Percentiles rank a stretch among this genome's conserved stretches.
Evolutionary conservation across 2,888 invertebrate genomes (phyloP).

Genomic region (Leptopterna dolabrata): DNA sequence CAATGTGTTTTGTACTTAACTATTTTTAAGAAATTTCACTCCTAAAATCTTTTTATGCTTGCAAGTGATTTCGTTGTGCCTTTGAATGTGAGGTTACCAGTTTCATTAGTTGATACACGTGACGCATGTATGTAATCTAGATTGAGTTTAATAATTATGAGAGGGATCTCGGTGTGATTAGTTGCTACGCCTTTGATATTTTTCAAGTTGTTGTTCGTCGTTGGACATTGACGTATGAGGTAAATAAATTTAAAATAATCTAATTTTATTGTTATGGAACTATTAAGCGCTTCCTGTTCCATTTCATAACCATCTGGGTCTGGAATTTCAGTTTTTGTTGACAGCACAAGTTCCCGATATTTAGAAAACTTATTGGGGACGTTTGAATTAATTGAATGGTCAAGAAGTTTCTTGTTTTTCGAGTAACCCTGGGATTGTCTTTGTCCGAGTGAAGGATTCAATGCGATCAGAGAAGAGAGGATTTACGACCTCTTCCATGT

Average conservation of each 20-base stretch:
- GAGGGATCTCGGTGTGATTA: neutral
- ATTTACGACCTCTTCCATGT: conserved; percentile 58
- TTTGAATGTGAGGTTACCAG: neutral
- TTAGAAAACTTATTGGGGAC: neutral
- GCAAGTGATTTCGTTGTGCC: neutral
- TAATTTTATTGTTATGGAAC: neutral
- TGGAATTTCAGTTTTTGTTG: neutral
- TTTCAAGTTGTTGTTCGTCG: neutral
- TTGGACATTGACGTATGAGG: neutral
- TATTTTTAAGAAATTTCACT: neutral
- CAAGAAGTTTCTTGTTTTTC: neutral
- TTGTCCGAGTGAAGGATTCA: conserved; percentile 12
- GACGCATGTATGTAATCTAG: neutral
- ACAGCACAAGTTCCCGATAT: neutral
- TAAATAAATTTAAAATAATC: neutral
- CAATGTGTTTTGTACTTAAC: neutral
- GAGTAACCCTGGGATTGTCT: conserved; percentile 21
- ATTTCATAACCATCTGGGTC: neutral
- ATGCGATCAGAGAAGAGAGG: conserved; percentile 48
- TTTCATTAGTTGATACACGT: neutral
- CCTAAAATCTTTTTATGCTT: too few relatives aligned
- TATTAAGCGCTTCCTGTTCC: neutral
- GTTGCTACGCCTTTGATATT: neutral
- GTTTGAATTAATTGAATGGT: neutral
- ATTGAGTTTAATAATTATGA: neutral